Base-by-base conservation (phyloP, 2,888 invertebrate species). In the Brachynemurus nebulosus region DNA sequence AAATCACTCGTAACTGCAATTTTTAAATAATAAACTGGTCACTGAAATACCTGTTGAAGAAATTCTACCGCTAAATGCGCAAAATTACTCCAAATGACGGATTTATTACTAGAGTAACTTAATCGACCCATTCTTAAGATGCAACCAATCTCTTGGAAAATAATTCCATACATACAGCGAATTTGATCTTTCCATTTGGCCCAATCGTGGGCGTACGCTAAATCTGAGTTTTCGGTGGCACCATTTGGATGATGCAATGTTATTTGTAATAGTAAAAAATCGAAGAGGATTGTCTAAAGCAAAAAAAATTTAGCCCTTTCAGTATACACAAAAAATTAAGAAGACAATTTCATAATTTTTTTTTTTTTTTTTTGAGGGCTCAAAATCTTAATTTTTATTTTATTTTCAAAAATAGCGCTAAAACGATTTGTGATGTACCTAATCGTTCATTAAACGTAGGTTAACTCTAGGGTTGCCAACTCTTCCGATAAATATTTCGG, bases 161-260 rank as follows among this genome's bases (percentile, higher is more conserved):
- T 54, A 25, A 63, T 54, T 11, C 49, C 48, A 48, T 65, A 66
- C 34, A 72, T 60, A 23, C 54, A 54, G 41, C 56, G 55, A 9
- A 70, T 51, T 30, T 62, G 60, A 17, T 50, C 55, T 9, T 58
- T 63, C 72, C 72, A 74, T 14, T 57, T 55, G 1, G 53, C 50
- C 62, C 64, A 64, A 46, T 65, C 54, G 41, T 53, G 52, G 4
- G 68, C 67, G 48, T 62, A 64, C 1, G 65, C 62, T 12, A 57
- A 56, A 16, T 59, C 52, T 18, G 62, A 46, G 5, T 52, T 54
- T 43, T 60, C 55, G 12, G 45, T 48, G 2, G 55, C 60, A 18
- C 72, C 70, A 43, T 61, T 58, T 1, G 73, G 72, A 57, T 70
- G 66, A 55, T 74, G 74, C 21, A 71, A 55, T 49, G 63, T 57